These are phyloP conservation scores for Ceratina japonica DNA, from an alignment of 1,140 invertebrate species.

Conservation along the genomic window DNA sequence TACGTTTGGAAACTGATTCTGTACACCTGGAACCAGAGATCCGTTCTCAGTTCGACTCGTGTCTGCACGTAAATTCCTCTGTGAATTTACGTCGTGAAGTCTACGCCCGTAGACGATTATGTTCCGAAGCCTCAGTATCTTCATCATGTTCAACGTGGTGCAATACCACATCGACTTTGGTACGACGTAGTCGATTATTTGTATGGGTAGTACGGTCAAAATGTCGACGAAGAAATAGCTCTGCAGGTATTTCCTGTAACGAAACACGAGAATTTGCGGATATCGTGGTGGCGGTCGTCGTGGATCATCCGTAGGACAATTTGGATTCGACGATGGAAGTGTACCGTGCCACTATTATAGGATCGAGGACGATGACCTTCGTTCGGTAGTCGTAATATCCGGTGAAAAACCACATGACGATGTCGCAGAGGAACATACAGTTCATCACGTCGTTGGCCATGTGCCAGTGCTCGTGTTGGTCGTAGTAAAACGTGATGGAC, in stretches of 20 bases:
- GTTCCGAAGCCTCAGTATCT: conserved; percentile 68
- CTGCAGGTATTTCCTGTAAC: conserved; percentile 67
- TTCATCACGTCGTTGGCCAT: conserved; percentile 51
- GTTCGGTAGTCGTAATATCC: conserved; percentile 69
- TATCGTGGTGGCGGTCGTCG: too few relatives aligned
- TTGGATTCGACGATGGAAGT: background rate
- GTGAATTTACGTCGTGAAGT: conserved; percentile 54
- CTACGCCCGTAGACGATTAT: conserved; percentile 60
- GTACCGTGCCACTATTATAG: conserved; percentile 66
- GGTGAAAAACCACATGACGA: conserved; percentile 68
- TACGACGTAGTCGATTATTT: conserved; percentile 53
- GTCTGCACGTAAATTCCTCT: background rate
- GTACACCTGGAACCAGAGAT: conserved; percentile 65
- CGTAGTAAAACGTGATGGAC: conserved; percentile 61
- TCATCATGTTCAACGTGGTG: conserved; percentile 64
- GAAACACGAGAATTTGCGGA: too few relatives aligned
- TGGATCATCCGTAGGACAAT: too few relatives aligned
- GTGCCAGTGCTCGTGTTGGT: conserved; percentile 25
- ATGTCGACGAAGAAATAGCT: conserved; percentile 66
- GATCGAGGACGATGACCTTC: conserved; percentile 61
- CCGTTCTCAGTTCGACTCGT: background rate
- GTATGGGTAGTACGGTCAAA: conserved; percentile 66
- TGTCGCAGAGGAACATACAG: conserved; percentile 60
- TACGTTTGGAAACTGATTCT: conserved; percentile 60
- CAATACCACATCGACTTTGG: conserved; percentile 50